Conservation (phyloP, 2,888 invertebrate species). For the Clitarchus hookeri region DNA sequence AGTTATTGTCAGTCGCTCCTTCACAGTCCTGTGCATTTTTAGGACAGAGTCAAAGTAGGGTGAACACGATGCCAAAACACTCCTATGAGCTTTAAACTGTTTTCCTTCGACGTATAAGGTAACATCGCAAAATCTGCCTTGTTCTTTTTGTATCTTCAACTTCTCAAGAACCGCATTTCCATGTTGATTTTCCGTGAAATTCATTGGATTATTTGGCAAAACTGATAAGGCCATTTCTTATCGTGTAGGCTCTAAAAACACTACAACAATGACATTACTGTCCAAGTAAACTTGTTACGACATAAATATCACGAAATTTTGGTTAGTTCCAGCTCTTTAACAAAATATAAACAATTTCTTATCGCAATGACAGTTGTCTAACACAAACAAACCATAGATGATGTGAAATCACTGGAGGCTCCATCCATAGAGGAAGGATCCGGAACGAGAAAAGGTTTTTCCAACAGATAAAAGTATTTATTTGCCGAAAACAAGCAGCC, state of each 20-base stretch:
- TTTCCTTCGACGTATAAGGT: constrained; percentile 63
- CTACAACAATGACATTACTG: too few species aligned
- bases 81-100: constrained; percentile 64
- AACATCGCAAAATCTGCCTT: constrained; percentile 65
- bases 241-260: neutral
- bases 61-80: constrained; percentile 66
- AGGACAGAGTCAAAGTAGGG: constrained; percentile 68
- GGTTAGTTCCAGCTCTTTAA: too few species aligned
- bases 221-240: constrained; percentile 36
- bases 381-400: too few species aligned
- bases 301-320: too few species aligned
- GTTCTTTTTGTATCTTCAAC: constrained; percentile 58
- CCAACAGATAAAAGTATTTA: too few species aligned
- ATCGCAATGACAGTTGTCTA: too few species aligned
- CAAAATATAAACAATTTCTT: too few species aligned
- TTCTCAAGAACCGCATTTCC: constrained; percentile 54
- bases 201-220: constrained; percentile 46
- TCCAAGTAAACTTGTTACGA: too few species aligned
- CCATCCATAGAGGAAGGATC: too few species aligned
- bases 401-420: too few species aligned
- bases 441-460: too few species aligned
- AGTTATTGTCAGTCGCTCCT: constrained; percentile 61
- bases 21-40: constrained; percentile 59
- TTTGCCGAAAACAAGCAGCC: too few species aligned
- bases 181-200: constrained; percentile 54